Evolutionary conservation across 2,888 invertebrate species (phyloP), one percentile per base, ranked within the genome.

Genomic region (Litoditis marina): DNA sequence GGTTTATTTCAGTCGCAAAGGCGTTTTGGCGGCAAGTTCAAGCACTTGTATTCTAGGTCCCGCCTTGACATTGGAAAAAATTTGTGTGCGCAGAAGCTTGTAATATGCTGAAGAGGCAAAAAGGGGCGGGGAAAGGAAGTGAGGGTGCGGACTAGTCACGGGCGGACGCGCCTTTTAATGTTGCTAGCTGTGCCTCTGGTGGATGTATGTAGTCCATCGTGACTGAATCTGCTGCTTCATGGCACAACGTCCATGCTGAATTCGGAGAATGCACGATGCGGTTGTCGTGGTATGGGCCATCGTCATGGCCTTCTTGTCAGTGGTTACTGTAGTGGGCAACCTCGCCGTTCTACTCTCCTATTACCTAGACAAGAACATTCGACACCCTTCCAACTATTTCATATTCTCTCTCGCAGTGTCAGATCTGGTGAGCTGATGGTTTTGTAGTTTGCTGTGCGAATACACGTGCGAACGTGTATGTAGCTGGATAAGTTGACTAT

Each of bases 311-410:
- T 22, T 78, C 32, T 68, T 83, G 34, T 78, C 78, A 16, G 68
- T 81, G 49, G 58, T 81, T 55, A 82, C 82, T 8, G 69, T 83
- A 25, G 68, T 78, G 68, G 98, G 98, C 59, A 98, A 98, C 84
- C 91, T 95, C 59, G 88, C 98, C 69, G 82, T 83, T 4, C 60
- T 83, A 22, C 67, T 83, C 28, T 80, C 80, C 6, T 83, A 80
- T 67, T 81, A 81, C 63, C 65, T 83, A 36, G 83, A 83, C 73
- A 82, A 82, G 68, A 79, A 78, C 68, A 87, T 88, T 70, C 85
- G 98, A 60, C 95, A 96, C 30, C 96, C 98, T 31, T 94, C 94
- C 85, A 98, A 98, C 87, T 98, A 96, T 86, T 98, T 96, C 87
- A 95, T 98, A 73, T 95, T 95, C 8, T 96, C 96, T 0, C 87